Evolutionary conservation across 2,888 invertebrate species (phyloP).

Genomic region (Melipona beecheii): DNA sequence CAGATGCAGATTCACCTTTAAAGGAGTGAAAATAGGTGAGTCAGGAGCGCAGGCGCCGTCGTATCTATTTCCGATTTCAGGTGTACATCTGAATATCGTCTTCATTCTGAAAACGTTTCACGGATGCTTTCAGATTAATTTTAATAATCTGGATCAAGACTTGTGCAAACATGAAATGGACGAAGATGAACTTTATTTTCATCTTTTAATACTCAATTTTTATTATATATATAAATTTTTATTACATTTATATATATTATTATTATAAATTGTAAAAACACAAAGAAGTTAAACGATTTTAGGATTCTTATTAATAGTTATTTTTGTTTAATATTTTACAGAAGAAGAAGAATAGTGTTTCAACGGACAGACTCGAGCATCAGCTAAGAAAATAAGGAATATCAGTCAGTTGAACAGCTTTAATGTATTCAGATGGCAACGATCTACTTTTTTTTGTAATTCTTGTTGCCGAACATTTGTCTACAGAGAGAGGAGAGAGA

Average conservation of each 20-base stretch:
- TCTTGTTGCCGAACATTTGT: slow-evolving; percentile 7
- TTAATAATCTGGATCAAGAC: neutral
- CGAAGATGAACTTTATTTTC: neutral
- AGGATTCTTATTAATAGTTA: neutral
- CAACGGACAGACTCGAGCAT: too few species aligned
- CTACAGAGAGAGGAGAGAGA: neutral
- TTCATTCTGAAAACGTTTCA: slow-evolving; percentile 9
- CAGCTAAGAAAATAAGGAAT: slow-evolving; percentile 2
- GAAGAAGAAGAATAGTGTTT: neutral
- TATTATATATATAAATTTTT: neutral
- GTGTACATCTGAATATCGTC: slow-evolving; percentile 28
- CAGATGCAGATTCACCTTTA: slow-evolving; percentile 5
- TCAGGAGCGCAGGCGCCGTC: slow-evolving; percentile 40
- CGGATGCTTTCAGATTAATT: neutral
- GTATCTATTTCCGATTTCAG: slow-evolving; percentile 52
- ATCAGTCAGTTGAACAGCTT: neutral
- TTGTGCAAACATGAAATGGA: neutral
- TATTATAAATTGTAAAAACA: neutral
- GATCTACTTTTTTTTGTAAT: neutral
- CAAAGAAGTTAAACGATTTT: neutral
- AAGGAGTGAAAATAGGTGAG: slow-evolving; percentile 41
- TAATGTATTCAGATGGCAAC: neutral
- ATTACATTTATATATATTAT: neutral
- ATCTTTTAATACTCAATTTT: neutral
- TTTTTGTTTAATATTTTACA: neutral